Percentiles rank a stretch among this genome's conserved stretches.
phyloP scores from a whole-genome alignment of 2,113 vertebrate genomes.

The Accipiter virgatus region DNA sequence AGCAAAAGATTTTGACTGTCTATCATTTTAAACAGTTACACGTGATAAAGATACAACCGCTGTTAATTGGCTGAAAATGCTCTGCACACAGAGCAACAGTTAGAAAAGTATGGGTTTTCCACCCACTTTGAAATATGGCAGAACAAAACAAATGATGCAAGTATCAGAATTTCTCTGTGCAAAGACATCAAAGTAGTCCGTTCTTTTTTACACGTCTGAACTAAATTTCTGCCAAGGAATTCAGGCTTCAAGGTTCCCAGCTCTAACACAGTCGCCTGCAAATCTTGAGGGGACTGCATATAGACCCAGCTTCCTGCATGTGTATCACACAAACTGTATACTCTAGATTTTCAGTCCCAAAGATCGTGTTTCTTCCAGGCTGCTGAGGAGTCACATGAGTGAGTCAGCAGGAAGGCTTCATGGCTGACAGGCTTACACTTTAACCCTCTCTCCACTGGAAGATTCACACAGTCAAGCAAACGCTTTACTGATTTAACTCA shows the following conservation, averaged over 20 bases:
- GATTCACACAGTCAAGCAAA: background rate
- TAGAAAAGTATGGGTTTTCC: background rate
- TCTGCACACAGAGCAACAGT: background rate
- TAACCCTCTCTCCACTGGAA: background rate
- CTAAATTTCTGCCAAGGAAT: background rate
- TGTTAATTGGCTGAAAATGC: background rate
- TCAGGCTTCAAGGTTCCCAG: background rate
- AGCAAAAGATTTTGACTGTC: background rate
- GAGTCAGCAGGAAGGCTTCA: constrained; percentile 30
- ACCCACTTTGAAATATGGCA: background rate
- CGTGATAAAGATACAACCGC: background rate
- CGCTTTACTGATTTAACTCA: background rate
- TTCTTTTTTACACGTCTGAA: background rate
- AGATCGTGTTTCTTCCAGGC: background rate
- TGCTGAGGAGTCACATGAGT: constrained; percentile 4
- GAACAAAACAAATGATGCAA: background rate
- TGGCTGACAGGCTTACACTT: background rate
- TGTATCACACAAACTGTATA: background rate
- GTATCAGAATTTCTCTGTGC: background rate
- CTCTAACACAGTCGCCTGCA: background rate
- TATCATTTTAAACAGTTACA: background rate
- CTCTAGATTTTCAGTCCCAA: background rate
- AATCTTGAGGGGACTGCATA: background rate
- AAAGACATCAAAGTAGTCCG: background rate
- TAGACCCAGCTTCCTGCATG: background rate